Base-by-base conservation (phyloP, 2,888 invertebrate species). In the Hylaea fasciaria region DNA sequence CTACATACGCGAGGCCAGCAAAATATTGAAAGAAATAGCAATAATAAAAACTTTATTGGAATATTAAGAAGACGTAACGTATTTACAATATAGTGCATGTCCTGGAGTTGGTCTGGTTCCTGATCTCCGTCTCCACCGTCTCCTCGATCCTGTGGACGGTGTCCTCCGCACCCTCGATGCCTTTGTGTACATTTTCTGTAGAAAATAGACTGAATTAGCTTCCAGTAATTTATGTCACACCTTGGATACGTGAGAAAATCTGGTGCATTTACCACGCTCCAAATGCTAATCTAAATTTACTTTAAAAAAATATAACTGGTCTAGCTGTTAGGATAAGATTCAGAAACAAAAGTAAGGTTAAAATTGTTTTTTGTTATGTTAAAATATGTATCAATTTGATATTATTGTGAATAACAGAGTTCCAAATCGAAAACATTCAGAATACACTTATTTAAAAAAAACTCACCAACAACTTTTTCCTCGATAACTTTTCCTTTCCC, bases 401-500 rank as follows among this genome's bases (percentile, higher is more conserved):
- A 8, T n/a, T 0, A 10, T 37, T 37, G 12, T 11, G 11, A 37
- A n/a, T 1, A n/a, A 12, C n/a, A 1, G 37, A 37, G 37, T 9
- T 9, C 9, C 5, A 37, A 3, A 12, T 37, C 4, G 7, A 1
- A 37, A 37, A 40, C 7, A n/a, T 40, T 1, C 3, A 12, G 1
- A 7, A 1, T 12, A 40, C 1, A 40, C 12, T 5, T n/a, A 7
- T 44, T 44, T 64, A 74, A 66, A 43, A 0, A 14, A 51, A 49
- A 73, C 83, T 78, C 73, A 92, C 91, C 91, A 68, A 82, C 80
- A 73, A 89, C 80, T 64, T 82, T 80, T 71, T 91, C 89, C 76
- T 92, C 92, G 50, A 92, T 90, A 47, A 92, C 92, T 74, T 92
- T 91, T 29, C 91, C 91, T 78, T 85, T 91, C 8, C 92, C 86